Evolutionary conservation across 2,797 vertebrate species (phyloP).

Genomic region (Potorous gilbertii): DNA sequence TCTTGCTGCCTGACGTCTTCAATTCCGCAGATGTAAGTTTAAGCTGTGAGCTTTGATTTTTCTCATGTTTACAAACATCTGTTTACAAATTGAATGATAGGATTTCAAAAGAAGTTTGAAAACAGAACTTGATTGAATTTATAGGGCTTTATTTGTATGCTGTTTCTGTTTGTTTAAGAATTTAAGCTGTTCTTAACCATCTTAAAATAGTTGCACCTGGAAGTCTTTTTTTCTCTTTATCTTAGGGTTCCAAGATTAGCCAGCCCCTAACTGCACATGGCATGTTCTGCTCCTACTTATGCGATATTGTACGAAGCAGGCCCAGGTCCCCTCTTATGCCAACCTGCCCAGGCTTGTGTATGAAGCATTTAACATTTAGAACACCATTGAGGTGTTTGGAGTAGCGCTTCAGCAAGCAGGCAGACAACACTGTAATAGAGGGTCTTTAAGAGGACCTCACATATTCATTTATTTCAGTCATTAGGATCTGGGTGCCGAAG

Average conservation of each 20-base stretch:
- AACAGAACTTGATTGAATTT: constrained; percentile 29
- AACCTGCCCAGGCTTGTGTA: not conserved
- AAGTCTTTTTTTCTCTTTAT: constrained; percentile 24
- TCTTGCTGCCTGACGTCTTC: constrained; percentile 92
- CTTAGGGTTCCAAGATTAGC: constrained; percentile 34
- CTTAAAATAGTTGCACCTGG: constrained; percentile 39
- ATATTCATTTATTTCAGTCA: not conserved
- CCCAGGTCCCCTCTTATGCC: not conserved
- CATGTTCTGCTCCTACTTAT: not conserved
- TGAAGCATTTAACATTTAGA: not conserved
- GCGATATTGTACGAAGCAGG: not conserved
- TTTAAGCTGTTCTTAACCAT: constrained; percentile 24
- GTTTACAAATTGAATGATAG: constrained; percentile 48
- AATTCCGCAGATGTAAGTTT: constrained; percentile 92
- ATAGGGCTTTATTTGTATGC: constrained; percentile 40
- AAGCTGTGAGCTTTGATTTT: constrained; percentile 22
- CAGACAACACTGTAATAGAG: not conserved
- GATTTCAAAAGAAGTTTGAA: constrained; percentile 33
- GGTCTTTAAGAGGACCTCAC: constrained; percentile 44
- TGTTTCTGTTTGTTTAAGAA: constrained; percentile 42
- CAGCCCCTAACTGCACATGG: constrained; percentile 20
- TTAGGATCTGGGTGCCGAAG: constrained; percentile 34
- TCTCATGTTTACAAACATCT: constrained; percentile 25
- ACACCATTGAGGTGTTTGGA: not conserved
- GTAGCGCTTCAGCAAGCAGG: constrained; percentile 4